These are phyloP conservation scores for Mnemiopsis leidyi DNA, from an alignment of 37 sponge, comb jelly and placozoan species.

Conservation along the genomic window DNA sequence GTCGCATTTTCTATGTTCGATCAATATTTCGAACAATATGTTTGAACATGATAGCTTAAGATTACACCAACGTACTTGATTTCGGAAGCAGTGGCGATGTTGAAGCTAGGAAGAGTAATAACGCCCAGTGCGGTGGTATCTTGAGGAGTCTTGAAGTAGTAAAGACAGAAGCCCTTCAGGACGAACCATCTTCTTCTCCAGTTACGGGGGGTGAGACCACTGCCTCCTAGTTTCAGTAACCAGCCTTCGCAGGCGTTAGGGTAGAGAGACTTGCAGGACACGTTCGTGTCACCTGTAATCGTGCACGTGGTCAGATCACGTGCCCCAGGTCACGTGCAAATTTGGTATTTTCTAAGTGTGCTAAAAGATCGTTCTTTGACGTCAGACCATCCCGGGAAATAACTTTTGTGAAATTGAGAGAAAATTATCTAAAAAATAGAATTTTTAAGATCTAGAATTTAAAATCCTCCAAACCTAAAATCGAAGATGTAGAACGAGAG, in stretches of 20 bases:
- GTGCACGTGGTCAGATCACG: not conserved
- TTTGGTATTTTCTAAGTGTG: not conserved
- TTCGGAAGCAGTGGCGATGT: constrained; percentile 47
- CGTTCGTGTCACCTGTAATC: constrained; percentile 44
- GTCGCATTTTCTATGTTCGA: too few relatives aligned
- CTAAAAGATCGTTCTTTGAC: too few relatives aligned
- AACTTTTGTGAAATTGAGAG: too few relatives aligned
- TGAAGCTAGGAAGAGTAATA: constrained; percentile 55
- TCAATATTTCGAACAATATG: too few relatives aligned
- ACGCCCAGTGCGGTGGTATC: constrained; percentile 56
- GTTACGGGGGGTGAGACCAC: constrained; percentile 41
- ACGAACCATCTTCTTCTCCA: constrained; percentile 59
- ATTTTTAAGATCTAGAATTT: too few relatives aligned
- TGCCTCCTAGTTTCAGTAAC: constrained; percentile 45
- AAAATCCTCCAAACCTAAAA: too few relatives aligned
- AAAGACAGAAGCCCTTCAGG: constrained; percentile 56
- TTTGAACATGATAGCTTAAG: too few relatives aligned
- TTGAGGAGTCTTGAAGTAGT: constrained; percentile 61
- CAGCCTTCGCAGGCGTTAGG: constrained; percentile 60
- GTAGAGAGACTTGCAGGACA: constrained; percentile 51
- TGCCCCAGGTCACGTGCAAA: not conserved
- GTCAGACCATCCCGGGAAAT: too few relatives aligned
- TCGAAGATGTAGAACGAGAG: constrained; percentile 15
- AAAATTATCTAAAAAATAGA: too few relatives aligned
- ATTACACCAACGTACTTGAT: constrained; percentile 50